These are phyloP conservation scores for Acrocephalus arundinaceus DNA, from an alignment of 2,113 vertebrate species.

Conservation along the genomic window DNA sequence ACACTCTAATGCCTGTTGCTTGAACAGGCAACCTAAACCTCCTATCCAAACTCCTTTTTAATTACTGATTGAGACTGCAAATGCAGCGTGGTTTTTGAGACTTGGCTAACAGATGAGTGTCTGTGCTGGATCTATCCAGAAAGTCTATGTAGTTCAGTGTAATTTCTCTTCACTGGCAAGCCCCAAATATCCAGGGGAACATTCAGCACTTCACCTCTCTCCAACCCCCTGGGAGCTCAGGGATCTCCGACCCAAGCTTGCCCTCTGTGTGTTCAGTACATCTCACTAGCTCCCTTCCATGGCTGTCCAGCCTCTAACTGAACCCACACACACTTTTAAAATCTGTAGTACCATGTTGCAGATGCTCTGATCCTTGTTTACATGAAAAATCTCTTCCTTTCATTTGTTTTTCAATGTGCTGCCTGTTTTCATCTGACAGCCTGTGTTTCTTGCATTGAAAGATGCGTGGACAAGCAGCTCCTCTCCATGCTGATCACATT, in stretches of 20 bases:
- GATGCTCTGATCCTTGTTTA: not conserved
- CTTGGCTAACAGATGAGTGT: rapidly evolving
- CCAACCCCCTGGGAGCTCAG: not conserved
- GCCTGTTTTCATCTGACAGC: rapidly evolving
- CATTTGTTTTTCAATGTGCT: not conserved
- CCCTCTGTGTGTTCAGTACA: not conserved
- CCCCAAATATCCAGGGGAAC: not conserved
- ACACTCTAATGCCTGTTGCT: not conserved
- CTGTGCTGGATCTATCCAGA: not conserved
- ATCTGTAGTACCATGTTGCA: not conserved
- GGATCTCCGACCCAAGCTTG: not conserved
- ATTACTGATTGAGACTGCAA: not conserved
- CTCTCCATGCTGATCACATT: not conserved
- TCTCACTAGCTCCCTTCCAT: not conserved
- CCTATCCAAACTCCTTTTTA: not conserved
- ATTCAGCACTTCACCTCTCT: not conserved
- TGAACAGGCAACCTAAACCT: not conserved
- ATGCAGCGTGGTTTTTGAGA: not conserved
- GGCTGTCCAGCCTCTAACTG: not conserved
- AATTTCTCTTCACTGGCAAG: not conserved
- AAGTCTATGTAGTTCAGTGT: not conserved
- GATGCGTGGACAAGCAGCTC: not conserved
- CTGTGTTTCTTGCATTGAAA: not conserved
- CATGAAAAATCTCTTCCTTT: not conserved
- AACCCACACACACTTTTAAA: not conserved